Conservation (phyloP, 1,140 invertebrate genomes). For the Melipona quadrifasciata region DNA sequence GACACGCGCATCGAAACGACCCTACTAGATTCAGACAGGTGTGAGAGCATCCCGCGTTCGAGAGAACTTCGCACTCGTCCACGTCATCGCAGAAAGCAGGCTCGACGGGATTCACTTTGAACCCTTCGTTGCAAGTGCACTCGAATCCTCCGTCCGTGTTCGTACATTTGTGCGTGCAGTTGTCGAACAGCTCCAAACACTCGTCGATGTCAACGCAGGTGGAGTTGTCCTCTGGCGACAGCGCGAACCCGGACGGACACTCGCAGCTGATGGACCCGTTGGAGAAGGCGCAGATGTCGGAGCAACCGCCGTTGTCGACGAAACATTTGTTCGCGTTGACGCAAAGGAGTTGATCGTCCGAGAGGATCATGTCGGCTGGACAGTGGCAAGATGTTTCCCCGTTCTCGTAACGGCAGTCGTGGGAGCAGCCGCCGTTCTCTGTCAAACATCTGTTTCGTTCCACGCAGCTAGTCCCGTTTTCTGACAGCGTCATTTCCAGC, state of each 20-base stretch:
- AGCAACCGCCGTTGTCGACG: slow-evolving; percentile 84
- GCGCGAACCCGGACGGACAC: slow-evolving; percentile 77
- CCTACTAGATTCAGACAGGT: slow-evolving; percentile 82
- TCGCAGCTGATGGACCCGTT: slow-evolving; percentile 76
- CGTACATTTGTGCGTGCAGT: slow-evolving; percentile 84
- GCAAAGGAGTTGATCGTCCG: slow-evolving; percentile 69
- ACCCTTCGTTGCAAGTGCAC: slow-evolving; percentile 89
- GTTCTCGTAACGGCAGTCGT: slow-evolving; percentile 78
- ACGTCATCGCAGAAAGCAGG: slow-evolving; percentile 69
- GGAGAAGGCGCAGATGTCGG: slow-evolving; percentile 66
- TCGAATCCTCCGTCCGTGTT: slow-evolving; percentile 89
- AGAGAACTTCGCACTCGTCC: slow-evolving; percentile 81
- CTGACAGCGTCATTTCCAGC: slow-evolving; percentile 70
- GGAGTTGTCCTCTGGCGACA: slow-evolving; percentile 61
- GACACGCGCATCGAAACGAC: slow-evolving; percentile 81
- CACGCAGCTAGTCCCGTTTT: slow-evolving; percentile 81
- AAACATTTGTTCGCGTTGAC: slow-evolving; percentile 88
- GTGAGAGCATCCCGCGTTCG: slow-evolving; percentile 84
- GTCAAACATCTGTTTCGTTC: slow-evolving; percentile 84
- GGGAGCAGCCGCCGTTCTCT: slow-evolving; percentile 83
- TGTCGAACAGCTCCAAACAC: slow-evolving; percentile 78
- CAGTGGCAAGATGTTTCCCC: slow-evolving; percentile 84
- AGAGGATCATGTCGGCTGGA: slow-evolving; percentile 84
- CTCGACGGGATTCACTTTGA: slow-evolving; percentile 76
- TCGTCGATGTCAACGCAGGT: slow-evolving; percentile 83